These are phyloP conservation scores for Apotomis turbidana DNA, from an alignment of 2,888 invertebrate species.

Conservation along the genomic window DNA sequence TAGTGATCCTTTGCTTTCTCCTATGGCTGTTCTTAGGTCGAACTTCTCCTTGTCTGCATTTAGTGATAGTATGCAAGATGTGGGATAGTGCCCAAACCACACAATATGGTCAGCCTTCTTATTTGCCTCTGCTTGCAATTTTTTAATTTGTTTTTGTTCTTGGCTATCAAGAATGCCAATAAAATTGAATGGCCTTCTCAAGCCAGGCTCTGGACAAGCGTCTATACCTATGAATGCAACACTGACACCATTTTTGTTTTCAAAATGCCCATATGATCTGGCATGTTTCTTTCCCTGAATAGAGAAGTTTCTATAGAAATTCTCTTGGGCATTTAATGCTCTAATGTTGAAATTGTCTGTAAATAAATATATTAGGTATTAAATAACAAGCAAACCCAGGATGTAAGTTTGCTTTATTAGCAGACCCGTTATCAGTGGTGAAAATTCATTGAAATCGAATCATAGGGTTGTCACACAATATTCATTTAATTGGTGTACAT, in stretches of 20 bases:
- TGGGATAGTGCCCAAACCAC: constrained; percentile 96
- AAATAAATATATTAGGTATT: constrained; percentile 58
- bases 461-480: no score
- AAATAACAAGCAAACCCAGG: no score
- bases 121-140: constrained; percentile 83
- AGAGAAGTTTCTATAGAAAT: constrained; percentile 91
- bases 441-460: no score
- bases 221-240: constrained; percentile 94
- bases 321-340: constrained; percentile 86
- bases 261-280: constrained; percentile 88
- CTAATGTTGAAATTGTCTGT: constrained; percentile 95
- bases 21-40: constrained; percentile 84
- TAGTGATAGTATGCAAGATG: constrained; percentile 90
- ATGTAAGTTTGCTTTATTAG: no score
- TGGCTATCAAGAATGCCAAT: constrained; percentile 87
- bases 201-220: constrained; percentile 93
- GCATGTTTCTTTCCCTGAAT: constrained; percentile 88
- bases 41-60: constrained; percentile 75
- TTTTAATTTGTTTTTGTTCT: constrained; percentile 84
- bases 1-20: constrained; percentile 84
- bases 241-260: constrained; percentile 82
- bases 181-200: constrained; percentile 95
- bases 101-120: constrained; percentile 71
- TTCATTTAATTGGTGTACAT: no score
- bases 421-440: no score